A percentile compares a stretch with the other conserved stretches of the same genome.
phyloP scores from a whole-genome alignment of 1,140 invertebrate species.

The Cecropterus lyciades region DNA sequence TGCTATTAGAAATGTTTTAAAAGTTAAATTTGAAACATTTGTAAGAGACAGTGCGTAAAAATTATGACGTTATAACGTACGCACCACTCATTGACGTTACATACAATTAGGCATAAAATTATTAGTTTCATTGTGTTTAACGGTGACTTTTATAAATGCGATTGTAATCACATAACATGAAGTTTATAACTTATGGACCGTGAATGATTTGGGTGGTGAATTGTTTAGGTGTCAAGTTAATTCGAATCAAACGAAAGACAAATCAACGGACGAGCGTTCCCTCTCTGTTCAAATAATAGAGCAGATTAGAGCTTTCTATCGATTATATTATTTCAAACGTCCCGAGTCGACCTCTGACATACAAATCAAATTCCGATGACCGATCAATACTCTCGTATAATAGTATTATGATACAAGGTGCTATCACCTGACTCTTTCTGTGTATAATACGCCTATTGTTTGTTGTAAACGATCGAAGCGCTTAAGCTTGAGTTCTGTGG shows the following conservation, averaged over 20 bases:
- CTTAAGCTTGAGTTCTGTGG: conserved; percentile 43
- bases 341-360: conserved; percentile 55
- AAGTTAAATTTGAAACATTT: too few species aligned
- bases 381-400: conserved; percentile 59
- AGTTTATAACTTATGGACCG: conserved; percentile 29
- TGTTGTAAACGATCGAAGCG: conserved; percentile 53
- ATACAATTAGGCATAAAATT: conserved; percentile 4
- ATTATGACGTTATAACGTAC: too few species aligned
- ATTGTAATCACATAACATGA: conserved; percentile 30
- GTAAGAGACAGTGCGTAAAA: too few species aligned
- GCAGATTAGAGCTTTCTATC: conserved; percentile 61
- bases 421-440: conserved; percentile 59
- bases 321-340: conserved; percentile 38
- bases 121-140: conserved; percentile 22
- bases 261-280: conserved; percentile 42
- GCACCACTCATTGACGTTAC: too few species aligned
- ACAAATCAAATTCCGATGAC: conserved; percentile 63
- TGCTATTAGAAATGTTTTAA: too few species aligned
- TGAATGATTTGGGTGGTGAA: conserved; percentile 15
- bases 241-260: conserved; percentile 36
- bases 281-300: conserved; percentile 61
- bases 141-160: conserved; percentile 29
- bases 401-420: conserved; percentile 54
- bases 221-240: conserved; percentile 31
- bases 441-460: conserved; percentile 71